These are phyloP conservation scores for Rissa tridactyla DNA, from an alignment of 2,113 vertebrate genomes.

Conservation along the genomic window DNA sequence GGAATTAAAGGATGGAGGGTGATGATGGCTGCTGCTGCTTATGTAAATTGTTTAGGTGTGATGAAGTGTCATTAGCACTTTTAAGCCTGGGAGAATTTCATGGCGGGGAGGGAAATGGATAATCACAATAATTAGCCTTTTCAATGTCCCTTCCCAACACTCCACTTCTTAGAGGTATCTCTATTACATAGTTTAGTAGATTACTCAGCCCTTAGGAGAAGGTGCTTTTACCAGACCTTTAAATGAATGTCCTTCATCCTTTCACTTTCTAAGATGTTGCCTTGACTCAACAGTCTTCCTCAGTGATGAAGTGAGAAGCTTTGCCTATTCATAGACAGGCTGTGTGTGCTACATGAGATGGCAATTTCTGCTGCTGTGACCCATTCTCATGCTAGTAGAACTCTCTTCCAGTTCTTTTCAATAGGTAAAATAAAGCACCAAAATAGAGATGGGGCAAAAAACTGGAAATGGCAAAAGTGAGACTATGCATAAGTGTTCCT, in stretches of 20 bases:
- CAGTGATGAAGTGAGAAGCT: background rate
- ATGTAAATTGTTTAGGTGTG: conserved; percentile 26
- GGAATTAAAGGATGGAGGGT: background rate
- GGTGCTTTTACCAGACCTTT: background rate
- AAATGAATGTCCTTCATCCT: background rate
- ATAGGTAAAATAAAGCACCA: background rate
- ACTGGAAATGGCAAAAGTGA: background rate
- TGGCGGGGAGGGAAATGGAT: background rate
- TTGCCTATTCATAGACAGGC: background rate
- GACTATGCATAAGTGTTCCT: background rate
- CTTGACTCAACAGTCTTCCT: background rate
- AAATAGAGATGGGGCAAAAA: background rate
- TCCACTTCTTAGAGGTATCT: background rate
- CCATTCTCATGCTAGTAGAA: background rate
- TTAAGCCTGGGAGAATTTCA: background rate
- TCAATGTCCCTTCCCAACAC: background rate
- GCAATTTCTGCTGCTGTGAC: background rate
- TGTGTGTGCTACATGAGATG: background rate
- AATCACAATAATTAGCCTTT: background rate
- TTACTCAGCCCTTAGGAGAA: background rate
- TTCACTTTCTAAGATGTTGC: background rate
- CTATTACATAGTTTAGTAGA: background rate
- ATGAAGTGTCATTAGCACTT: background rate
- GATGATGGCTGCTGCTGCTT: background rate
- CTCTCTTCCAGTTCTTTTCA: background rate